Conservation (phyloP, 2,888 invertebrate species). For the Zaprionus obscuricornis region DNA sequence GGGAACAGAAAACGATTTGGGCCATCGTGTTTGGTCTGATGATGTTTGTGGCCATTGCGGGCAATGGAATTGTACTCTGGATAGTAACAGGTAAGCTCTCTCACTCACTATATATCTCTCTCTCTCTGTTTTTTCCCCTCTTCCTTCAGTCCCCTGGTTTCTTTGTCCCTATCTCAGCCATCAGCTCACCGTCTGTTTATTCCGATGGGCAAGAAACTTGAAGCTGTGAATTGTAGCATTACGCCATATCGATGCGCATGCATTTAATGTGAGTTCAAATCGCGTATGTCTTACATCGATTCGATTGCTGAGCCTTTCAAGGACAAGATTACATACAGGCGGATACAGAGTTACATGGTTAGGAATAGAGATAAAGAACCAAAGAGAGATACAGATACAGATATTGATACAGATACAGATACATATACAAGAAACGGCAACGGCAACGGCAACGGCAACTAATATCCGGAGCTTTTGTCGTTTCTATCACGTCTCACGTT, state of each 20-base stretch:
- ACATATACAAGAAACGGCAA: too few species aligned
- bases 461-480: conserved; percentile 40
- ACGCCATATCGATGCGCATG: background rate
- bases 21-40: conserved; percentile 90
- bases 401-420: too few species aligned
- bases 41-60: conserved; percentile 91
- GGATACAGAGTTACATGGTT: too few species aligned
- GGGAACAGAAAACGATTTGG: conserved; percentile 90
- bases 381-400: too few species aligned
- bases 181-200: too few species aligned
- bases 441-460: conserved; percentile 13
- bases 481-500: conserved; percentile 38
- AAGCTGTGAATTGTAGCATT: conserved; percentile 4
- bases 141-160: too few species aligned
- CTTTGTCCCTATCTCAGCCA: too few species aligned
- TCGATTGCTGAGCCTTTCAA: conserved; percentile 8
- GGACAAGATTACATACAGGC: too few species aligned
- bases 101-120: too few species aligned
- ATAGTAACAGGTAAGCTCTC: conserved; percentile 91
- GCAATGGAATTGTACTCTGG: conserved; percentile 96
- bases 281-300: conserved; percentile 34
- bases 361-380: too few species aligned
- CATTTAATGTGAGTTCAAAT: background rate
- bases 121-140: too few species aligned
- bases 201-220: too few species aligned